Evolutionary conservation across 2,888 invertebrate species (phyloP).

Genomic region (Drosophila percnosoma): DNA sequence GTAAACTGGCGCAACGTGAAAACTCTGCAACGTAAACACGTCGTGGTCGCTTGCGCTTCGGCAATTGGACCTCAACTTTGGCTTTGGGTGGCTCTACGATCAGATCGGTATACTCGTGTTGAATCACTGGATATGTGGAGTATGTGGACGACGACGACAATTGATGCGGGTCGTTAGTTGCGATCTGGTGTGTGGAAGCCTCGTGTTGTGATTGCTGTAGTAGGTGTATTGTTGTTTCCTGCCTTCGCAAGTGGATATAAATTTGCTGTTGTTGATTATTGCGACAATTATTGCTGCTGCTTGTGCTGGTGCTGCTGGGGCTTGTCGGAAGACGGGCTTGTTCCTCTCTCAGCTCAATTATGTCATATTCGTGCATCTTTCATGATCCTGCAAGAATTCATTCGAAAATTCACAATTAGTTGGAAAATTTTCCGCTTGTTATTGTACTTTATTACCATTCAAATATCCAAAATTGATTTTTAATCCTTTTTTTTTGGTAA

Average conservation of each 20-base stretch:
- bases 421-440: background rate
- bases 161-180: background rate
- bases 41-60: slow-evolving; percentile 53
- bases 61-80: slow-evolving; percentile 3
- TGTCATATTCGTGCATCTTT: slow-evolving; percentile 85
- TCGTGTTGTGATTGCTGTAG: slow-evolving; percentile 1
- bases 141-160: slow-evolving; percentile 1
- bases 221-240: slow-evolving; percentile 5
- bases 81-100: slow-evolving; percentile 21
- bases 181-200: slow-evolving; percentile 29
- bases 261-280: slow-evolving; percentile 8
- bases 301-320: slow-evolving; percentile 33
- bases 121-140: slow-evolving; percentile 41
- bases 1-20: slow-evolving; percentile 57
- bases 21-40: slow-evolving; percentile 60
- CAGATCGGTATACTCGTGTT: slow-evolving; percentile 38
- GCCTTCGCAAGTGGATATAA: background rate
- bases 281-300: slow-evolving; percentile 17
- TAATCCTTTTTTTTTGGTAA: too few relatives aligned
- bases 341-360: slow-evolving; percentile 82
- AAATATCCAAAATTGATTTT: background rate
- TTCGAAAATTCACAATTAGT: background rate
- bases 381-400: slow-evolving; percentile 71
- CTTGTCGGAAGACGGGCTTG: slow-evolving; percentile 81
- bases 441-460: background rate